phyloP scores from a whole-genome alignment of 2,113 vertebrate species.

The Ginglymostoma cirratum region DNA sequence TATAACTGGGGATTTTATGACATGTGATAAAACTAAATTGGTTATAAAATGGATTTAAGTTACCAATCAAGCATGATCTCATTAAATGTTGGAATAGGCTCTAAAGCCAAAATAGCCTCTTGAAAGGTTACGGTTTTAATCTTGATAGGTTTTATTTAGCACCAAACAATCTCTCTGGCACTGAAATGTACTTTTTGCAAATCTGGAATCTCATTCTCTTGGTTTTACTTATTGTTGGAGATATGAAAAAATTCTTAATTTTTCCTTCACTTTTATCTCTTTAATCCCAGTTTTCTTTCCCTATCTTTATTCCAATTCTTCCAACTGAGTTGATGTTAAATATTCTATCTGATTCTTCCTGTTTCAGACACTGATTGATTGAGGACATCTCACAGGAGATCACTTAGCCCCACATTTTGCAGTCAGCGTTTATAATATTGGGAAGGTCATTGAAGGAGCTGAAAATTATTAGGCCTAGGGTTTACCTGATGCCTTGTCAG shows the following conservation, averaged over 20 bases:
- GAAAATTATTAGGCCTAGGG: too few relatives aligned
- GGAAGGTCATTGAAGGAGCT: too few relatives aligned
- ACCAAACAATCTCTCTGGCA: not conserved
- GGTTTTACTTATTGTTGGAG: not conserved
- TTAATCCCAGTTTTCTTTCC: not conserved
- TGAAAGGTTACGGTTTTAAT: not conserved
- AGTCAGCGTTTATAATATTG: too few relatives aligned
- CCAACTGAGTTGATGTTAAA: not conserved
- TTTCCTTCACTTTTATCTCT: not conserved
- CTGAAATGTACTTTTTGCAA: not conserved
- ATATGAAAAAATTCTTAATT: not conserved
- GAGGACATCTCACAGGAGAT: not conserved
- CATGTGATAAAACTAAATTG: not conserved
- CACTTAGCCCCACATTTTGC: too few relatives aligned
- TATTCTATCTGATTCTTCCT: not conserved
- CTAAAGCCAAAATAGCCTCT: not conserved
- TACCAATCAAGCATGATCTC: not conserved
- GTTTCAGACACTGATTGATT: not conserved
- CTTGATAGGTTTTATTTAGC: not conserved
- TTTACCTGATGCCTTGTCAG: too few relatives aligned
- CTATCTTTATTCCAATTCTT: not conserved
- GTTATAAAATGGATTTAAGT: not conserved
- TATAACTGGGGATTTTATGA: too few relatives aligned
- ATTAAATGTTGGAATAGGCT: not conserved
- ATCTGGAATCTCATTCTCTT: not conserved